phyloP scores from a whole-genome alignment of 2,113 vertebrate genomes.

The Erythrocebus patas region DNA sequence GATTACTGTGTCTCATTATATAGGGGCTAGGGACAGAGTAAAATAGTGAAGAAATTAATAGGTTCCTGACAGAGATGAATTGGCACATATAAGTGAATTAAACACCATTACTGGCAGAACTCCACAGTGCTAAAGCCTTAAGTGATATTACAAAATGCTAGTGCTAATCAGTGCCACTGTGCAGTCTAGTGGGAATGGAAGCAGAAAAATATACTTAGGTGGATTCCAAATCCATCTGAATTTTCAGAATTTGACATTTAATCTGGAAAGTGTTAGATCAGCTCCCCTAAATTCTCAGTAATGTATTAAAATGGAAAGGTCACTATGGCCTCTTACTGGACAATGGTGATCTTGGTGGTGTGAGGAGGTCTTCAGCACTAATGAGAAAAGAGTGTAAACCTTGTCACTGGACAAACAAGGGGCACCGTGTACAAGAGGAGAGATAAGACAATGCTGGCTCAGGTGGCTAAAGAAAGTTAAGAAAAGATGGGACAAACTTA shows the following conservation, averaged over 20 bases:
- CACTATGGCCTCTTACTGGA: not conserved
- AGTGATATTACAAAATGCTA: conserved; percentile 82
- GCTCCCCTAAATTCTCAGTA: conserved; percentile 58
- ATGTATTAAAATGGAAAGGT: conserved; percentile 50
- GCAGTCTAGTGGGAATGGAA: conserved; percentile 70
- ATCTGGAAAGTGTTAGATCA: conserved; percentile 49
- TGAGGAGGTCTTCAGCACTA: not conserved
- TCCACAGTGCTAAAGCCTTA: conserved; percentile 80
- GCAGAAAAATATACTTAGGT: conserved; percentile 74
- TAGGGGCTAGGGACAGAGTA: conserved; percentile 71
- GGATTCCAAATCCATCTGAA: conserved; percentile 77
- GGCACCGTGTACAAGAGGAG: not conserved
- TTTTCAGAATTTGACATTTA: conserved; percentile 74
- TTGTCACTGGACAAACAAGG: not conserved
- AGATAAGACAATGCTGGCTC: not conserved
- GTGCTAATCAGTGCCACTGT: conserved; percentile 77
- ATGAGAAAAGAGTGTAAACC: not conserved
- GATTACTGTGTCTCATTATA: conserved; percentile 73
- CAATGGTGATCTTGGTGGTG: not conserved
- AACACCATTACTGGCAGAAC: conserved; percentile 84
- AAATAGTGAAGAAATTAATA: conserved; percentile 83
- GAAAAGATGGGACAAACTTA: not conserved
- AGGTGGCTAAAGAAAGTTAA: not conserved
- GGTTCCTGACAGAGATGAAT: conserved; percentile 83
- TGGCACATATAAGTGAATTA: conserved; percentile 85